A percentile compares a stretch with the other conserved stretches of the same genome.
phyloP scores from a whole-genome alignment of 2,888 invertebrate species.

The Cephus sareptanus region DNA sequence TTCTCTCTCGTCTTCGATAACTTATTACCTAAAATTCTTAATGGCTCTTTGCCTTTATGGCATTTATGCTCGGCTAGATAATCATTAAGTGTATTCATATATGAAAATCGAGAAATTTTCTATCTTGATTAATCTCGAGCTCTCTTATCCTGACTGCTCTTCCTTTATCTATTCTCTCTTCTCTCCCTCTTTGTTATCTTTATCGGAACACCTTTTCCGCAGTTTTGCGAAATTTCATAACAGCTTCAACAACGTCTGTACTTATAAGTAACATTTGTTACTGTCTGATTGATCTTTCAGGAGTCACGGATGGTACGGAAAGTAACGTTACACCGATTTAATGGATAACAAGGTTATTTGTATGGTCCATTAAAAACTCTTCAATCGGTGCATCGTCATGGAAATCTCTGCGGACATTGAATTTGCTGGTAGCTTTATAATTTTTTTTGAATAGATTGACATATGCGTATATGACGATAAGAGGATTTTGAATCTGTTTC shows the following conservation, averaged over 20 bases:
- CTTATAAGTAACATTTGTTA: neutral
- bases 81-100: neutral
- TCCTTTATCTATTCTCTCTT: slow-evolving; percentile 4
- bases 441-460: neutral
- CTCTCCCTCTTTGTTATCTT: slow-evolving; percentile 10
- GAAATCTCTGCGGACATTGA: neutral
- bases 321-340: neutral
- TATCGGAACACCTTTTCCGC: neutral
- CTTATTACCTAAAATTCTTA: neutral
- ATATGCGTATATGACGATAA: slow-evolving; percentile 10
- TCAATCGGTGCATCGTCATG: neutral
- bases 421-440: neutral
- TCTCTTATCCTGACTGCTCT: neutral
- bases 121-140: slow-evolving; percentile 2
- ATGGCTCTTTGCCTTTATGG: neutral
- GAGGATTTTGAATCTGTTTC: slow-evolving; percentile 18
- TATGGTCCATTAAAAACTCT: neutral
- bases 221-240: neutral
- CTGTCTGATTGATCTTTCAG: neutral
- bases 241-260: neutral
- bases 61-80: neutral
- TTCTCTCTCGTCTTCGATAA: neutral
- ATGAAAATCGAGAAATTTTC: neutral
- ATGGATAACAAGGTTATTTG: neutral
- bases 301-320: neutral